Evolutionary conservation across 1,140 invertebrate species (phyloP).

Genomic region (Brachionus angularis): DNA sequence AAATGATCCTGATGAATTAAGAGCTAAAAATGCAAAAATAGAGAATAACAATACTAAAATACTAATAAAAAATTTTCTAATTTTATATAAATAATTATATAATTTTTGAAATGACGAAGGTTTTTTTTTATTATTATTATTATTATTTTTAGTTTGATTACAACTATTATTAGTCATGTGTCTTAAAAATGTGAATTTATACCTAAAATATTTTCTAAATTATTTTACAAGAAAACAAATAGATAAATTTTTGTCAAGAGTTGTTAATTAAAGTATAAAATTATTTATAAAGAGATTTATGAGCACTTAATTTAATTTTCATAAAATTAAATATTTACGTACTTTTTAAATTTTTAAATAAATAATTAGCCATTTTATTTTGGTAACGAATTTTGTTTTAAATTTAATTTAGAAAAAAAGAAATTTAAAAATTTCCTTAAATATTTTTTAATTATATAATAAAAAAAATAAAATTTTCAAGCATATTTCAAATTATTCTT

Average conservation of each 20-base stretch:
- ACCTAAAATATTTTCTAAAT: conserved; percentile 1
- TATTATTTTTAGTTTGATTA: neutral
- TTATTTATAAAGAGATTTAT: too few relatives aligned
- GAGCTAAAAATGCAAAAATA: conserved; percentile 12
- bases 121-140: too few relatives aligned
- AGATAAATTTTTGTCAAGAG: too few relatives aligned
- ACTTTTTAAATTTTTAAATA: conserved; percentile 27
- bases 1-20: neutral
- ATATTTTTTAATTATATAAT: neutral
- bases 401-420: too few relatives aligned
- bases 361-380: conserved; percentile 29
- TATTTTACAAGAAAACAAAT: neutral
- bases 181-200: conserved; percentile 18
- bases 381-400: too few relatives aligned
- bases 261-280: too few relatives aligned
- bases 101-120: neutral
- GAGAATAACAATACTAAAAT: neutral
- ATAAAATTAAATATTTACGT: neutral
- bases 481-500: too few relatives aligned
- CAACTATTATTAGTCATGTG: conserved; percentile 1
- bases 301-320: too few relatives aligned
- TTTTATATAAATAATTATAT: conserved; percentile 7
- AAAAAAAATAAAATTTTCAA: too few relatives aligned
- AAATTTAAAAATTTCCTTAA: neutral
- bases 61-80: neutral